Base-by-base conservation (phyloP, 1,140 invertebrate genomes). In the Orius laevigatus region DNA sequence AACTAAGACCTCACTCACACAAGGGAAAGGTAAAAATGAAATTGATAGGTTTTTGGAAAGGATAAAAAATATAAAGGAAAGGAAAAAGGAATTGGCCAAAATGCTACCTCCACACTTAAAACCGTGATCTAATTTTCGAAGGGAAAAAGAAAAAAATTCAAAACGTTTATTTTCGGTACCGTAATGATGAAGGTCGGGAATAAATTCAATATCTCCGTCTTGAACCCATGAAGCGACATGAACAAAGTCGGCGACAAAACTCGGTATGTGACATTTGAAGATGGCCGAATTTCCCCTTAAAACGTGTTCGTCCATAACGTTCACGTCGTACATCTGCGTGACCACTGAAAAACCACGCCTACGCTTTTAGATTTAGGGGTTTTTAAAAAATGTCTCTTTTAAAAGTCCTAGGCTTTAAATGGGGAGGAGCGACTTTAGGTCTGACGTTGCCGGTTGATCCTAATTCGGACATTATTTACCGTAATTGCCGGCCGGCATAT, bases 221-320 rank as follows among this genome's bases (percentile, higher is more conserved):
- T 84, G 81, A 59, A 89, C 71, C 87, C 87, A 91, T 57, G 82
- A 81, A 51, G 76, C 73, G 57, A 90, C 81, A 59, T 68, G 72
- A 58, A 90, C 81, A 66, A 84, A 89, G 71, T 90, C 85, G 57
- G 83, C 81, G 45, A 90, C 85, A 68, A 89, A 90, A 67, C 84
- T 87, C 53, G 87, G 87, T 65, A 91, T 84, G 69, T 88, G 82
- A 71, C 87, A 91, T 73, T 88, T 89, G 59, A 91, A 72, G 63
- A 89, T 81, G 58, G 84, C 86, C 55, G 82, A 79, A 66, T 91
- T 92, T 54, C 86, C 86, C 62, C 81, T 75, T 58, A 90, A 73
- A 51, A 90, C 84, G 66, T 86, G 83, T 67, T 89, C 85, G 63
- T 89, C 85, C 78, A 88, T 85, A 61, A 87, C 75, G 72, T 85